Evolutionary conservation across 2,888 invertebrate species (phyloP).

Genomic region (Acheta domesticus): DNA sequence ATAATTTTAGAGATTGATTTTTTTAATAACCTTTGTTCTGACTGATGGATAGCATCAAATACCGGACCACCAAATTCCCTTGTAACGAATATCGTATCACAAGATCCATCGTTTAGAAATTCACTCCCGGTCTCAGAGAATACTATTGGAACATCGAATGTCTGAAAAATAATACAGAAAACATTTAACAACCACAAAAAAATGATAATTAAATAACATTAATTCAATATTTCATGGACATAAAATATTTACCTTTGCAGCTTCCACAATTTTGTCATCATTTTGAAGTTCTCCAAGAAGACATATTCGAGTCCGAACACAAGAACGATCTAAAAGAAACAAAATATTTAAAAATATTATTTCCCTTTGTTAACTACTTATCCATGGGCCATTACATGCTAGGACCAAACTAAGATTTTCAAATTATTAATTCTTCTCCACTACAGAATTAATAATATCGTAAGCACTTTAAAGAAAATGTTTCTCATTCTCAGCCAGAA

Average conservation of each 20-base stretch:
- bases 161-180: slow-evolving; percentile 38
- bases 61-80: slow-evolving; percentile 69
- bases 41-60: slow-evolving; percentile 64
- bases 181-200: not conserved
- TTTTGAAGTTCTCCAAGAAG: slow-evolving; percentile 57
- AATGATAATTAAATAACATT: not conserved
- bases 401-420: no score
- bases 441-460: no score
- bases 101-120: slow-evolving; percentile 55
- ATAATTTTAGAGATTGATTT: not conserved
- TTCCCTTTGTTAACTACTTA: no score
- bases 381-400: no score
- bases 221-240: not conserved
- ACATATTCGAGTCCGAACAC: slow-evolving; percentile 52
- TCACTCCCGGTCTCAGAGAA: slow-evolving; percentile 61
- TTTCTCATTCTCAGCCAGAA: no score
- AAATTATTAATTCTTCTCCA: no score
- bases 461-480: no score
- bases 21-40: slow-evolving; percentile 55
- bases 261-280: slow-evolving; percentile 54
- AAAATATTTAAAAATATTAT: no score
- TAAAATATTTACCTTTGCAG: slow-evolving; percentile 51
- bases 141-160: slow-evolving; percentile 61
- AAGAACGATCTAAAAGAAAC: not conserved
- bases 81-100: slow-evolving; percentile 68